phyloP scores from a whole-genome alignment of 2,888 invertebrate species.

The Scaeva pyrastri region DNA sequence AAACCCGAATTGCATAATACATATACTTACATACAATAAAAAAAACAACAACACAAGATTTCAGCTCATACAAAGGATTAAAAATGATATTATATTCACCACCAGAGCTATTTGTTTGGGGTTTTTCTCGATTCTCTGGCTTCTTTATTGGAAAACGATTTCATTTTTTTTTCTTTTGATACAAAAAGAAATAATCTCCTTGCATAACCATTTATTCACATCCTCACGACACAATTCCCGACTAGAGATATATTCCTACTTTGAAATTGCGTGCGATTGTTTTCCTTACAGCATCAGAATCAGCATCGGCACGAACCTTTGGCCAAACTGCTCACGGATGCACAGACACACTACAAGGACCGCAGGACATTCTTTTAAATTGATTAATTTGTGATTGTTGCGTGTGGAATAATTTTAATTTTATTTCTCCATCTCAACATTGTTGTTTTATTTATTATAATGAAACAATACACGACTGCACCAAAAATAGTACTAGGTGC shows the following conservation, averaged over 20 bases:
- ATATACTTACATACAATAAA: constrained; percentile 27
- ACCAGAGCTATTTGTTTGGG: constrained; percentile 66
- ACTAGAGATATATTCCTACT: neutral
- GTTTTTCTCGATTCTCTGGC: constrained; percentile 48
- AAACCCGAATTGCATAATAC: neutral
- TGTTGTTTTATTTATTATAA: too few relatives aligned
- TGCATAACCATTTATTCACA: constrained; percentile 45
- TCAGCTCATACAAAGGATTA: constrained; percentile 52
- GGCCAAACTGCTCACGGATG: neutral
- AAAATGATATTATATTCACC: constrained; percentile 57
- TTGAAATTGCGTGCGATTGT: constrained; percentile 63
- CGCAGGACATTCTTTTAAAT: constrained; percentile 52
- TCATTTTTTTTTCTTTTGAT: neutral
- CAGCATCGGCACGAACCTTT: neutral
- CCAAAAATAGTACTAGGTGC: too few relatives aligned
- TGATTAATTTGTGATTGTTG: constrained; percentile 67
- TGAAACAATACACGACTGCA: too few relatives aligned
- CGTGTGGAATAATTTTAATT: constrained; percentile 57
- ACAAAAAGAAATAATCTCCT: neutral
- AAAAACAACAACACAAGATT: neutral
- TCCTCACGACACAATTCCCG: constrained; percentile 40
- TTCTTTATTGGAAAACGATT: constrained; percentile 59
- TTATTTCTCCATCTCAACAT: neutral
- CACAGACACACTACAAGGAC: neutral
- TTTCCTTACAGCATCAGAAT: constrained; percentile 35